These are phyloP conservation scores for Rhopalosiphum nymphaeae DNA, from an alignment of 2,888 invertebrate species.

Conservation along the genomic window DNA sequence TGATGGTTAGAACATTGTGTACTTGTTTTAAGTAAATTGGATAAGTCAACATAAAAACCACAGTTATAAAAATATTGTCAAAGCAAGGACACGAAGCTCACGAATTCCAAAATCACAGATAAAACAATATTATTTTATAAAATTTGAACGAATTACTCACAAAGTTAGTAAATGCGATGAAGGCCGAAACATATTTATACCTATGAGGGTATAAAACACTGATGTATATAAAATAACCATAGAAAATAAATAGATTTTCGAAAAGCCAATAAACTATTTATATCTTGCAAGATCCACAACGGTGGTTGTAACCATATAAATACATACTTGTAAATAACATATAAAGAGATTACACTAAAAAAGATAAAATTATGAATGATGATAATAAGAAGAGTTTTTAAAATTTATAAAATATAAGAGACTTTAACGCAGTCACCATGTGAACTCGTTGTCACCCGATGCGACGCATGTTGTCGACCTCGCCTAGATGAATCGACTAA, in stretches of 20 bases:
- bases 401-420: background rate
- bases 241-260: background rate
- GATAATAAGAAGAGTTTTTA: background rate
- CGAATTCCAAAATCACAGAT: background rate
- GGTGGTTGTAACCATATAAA: background rate
- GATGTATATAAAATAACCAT: background rate
- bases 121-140: background rate
- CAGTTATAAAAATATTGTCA: background rate
- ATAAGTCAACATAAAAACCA: conserved; percentile 16
- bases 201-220: background rate
- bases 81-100: conserved; percentile 37
- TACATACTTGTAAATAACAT: background rate
- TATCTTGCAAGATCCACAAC: background rate
- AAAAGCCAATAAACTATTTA: background rate
- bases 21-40: conserved; percentile 41
- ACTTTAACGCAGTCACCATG: background rate
- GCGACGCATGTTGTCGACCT: background rate
- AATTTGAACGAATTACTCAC: background rate
- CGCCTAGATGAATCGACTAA: background rate
- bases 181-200: background rate
- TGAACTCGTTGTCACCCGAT: background rate
- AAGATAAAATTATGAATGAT: background rate
- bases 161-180: background rate
- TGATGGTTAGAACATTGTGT: background rate
- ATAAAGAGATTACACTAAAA: background rate